These are phyloP conservation scores for Ceyx melanurus DNA, from an alignment of 2,113 vertebrate species.

Conservation along the genomic window DNA sequence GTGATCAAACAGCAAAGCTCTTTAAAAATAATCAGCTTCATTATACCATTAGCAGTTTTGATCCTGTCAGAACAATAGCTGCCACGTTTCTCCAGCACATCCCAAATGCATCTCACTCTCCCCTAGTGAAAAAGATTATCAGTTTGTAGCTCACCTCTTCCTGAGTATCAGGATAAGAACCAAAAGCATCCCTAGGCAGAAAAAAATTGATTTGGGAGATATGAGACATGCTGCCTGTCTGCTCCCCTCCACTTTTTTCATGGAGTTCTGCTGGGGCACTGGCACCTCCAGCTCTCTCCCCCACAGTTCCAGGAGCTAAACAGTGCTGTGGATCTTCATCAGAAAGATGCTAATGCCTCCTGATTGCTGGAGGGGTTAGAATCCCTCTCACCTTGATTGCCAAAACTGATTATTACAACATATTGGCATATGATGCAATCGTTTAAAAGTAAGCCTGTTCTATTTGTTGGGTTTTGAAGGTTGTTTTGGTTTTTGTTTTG, in stretches of 20 bases:
- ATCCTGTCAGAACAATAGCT: background rate
- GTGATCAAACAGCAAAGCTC: background rate
- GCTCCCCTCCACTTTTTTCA: background rate
- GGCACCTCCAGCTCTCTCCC: background rate
- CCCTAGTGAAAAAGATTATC: background rate
- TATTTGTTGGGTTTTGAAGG: background rate
- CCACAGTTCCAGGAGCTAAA: background rate
- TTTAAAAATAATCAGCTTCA: background rate
- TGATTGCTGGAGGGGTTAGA: background rate
- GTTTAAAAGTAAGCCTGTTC: background rate
- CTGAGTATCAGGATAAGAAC: background rate
- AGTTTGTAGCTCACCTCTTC: background rate
- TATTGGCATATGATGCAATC: background rate
- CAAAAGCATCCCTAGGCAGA: background rate
- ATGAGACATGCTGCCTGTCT: background rate
- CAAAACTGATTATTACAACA: background rate
- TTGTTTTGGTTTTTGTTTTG: too few species aligned
- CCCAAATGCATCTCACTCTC: background rate
- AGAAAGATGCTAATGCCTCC: background rate
- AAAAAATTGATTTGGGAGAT: background rate
- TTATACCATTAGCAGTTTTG: background rate
- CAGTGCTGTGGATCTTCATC: background rate
- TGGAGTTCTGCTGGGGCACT: background rate
- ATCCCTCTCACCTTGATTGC: background rate
- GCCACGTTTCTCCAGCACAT: background rate